phyloP scores from a whole-genome alignment of 2,888 invertebrate genomes.

The Odontocerum albicorne region DNA sequence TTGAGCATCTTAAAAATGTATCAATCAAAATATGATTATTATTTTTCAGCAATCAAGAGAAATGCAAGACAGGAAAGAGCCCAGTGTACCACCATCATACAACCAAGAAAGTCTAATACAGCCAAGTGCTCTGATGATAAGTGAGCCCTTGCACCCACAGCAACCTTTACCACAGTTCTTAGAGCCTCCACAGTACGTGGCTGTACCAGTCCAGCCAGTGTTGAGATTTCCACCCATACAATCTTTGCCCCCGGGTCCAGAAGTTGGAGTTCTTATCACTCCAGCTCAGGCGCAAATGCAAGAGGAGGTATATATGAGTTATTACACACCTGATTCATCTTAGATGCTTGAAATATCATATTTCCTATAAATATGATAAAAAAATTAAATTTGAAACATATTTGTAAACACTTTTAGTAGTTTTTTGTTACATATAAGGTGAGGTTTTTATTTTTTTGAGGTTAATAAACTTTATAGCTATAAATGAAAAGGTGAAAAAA shows the following conservation, averaged over 20 bases:
- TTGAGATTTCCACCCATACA: slow-evolving; percentile 47
- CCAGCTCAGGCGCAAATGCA: slow-evolving; percentile 60
- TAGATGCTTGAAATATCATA: too few relatives aligned
- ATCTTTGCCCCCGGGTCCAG: slow-evolving; percentile 41
- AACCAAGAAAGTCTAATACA: slow-evolving; percentile 22
- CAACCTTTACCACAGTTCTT: slow-evolving; percentile 45
- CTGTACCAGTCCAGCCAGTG: slow-evolving; percentile 44
- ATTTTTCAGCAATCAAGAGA: slow-evolving; percentile 34
- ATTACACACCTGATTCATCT: too few relatives aligned
- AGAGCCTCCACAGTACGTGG: slow-evolving; percentile 47
- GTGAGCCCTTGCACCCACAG: slow-evolving; percentile 9
- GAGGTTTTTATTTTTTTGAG: too few relatives aligned
- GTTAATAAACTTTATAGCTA: too few relatives aligned
- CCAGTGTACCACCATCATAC: slow-evolving; percentile 32
- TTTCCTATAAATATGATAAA: too few relatives aligned
- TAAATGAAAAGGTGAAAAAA: too few relatives aligned
- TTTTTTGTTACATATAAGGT: too few relatives aligned
- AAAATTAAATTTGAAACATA: too few relatives aligned
- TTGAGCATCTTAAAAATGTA: slow-evolving; percentile 41
- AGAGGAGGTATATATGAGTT: slow-evolving; percentile 67
- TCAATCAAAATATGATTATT: too few relatives aligned
- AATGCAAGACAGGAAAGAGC: slow-evolving; percentile 19
- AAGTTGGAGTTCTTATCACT: slow-evolving; percentile 32
- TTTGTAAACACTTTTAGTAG: too few relatives aligned
- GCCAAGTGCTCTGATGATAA: slow-evolving; percentile 8